These are phyloP conservation scores for Poecile montanus DNA, from an alignment of 2,797 vertebrate species.

Conservation along the genomic window DNA sequence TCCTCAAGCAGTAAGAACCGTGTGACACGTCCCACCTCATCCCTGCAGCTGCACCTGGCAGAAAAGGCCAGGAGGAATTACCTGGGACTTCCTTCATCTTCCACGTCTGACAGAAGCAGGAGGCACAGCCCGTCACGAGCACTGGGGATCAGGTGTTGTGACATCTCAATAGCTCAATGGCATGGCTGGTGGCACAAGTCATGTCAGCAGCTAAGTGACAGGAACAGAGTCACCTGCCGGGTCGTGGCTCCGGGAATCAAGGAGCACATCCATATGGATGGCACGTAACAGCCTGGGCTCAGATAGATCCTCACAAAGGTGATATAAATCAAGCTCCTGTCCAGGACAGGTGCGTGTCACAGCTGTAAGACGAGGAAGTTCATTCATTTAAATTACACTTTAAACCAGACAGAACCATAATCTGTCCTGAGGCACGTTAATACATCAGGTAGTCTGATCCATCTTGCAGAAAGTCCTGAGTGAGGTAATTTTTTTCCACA, in stretches of 20 bases:
- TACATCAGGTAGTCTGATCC: not conserved
- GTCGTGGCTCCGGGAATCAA: not conserved
- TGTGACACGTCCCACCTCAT: not conserved
- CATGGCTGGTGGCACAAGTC: not conserved
- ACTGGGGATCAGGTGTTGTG: not conserved
- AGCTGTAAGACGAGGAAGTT: constrained; percentile 4
- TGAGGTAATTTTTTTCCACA: not conserved
- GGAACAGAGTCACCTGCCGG: constrained; percentile 3
- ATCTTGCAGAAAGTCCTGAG: not conserved
- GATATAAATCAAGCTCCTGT: constrained; percentile 44
- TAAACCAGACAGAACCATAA: constrained; percentile 10
- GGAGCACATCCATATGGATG: constrained; percentile 18
- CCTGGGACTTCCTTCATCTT: not conserved
- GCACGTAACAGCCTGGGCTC: not conserved
- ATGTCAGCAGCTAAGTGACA: constrained; percentile 34
- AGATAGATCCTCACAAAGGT: constrained; percentile 20
- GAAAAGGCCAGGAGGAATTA: not conserved
- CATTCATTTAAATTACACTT: constrained; percentile 53
- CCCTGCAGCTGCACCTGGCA: rapidly evolving
- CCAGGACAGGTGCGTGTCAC: not conserved
- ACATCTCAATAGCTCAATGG: not conserved
- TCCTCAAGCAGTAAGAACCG: not conserved
- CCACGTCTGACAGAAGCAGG: not conserved
- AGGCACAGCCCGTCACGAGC: rapidly evolving
- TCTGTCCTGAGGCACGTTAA: constrained; percentile 19